Base-by-base conservation (phyloP, 2,113 vertebrate species). In the Cyrtonyx montezumae region DNA sequence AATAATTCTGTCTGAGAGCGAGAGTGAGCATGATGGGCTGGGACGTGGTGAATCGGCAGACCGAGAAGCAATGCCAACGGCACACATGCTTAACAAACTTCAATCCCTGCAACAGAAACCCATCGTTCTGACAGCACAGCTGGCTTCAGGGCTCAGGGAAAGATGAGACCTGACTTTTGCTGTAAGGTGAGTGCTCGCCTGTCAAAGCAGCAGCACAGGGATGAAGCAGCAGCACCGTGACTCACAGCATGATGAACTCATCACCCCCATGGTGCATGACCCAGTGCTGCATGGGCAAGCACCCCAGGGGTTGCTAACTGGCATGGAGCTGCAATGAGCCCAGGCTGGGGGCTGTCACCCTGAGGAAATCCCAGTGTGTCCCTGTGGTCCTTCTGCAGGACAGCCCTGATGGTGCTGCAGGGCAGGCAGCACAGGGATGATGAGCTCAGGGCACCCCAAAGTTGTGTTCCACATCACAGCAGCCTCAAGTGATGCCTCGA, bases 231-330 rank as follows among this genome's bases (percentile, higher is more conserved):
- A 13, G 67, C 15, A 19, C 6, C 19, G 42, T 8, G 34, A 61
- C 68, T 34, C 66, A 36, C 0, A 0, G 3, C 58, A 1, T 48
- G 9, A 1, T 10, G 9, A 18, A 32, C 11, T 16, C 32, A 37
- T 11, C 87, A n/a, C 26, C 36, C 30, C 5, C 7, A 51, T 0
- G 2, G 46, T 63, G 26, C 11, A 13, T 6, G 51, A 76, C 23
- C 45, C 78, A 28, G 3, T 19, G 23, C 34, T 22, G 53, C 6
- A 7, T 3, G 51, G 62, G 23, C 6, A 42, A 61, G 43, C 1
- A 1, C 46, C 6, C 30, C 9, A 3, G 5, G 6, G 28, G 4
- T 12, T 28, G 18, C 11, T 16, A 1, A 8, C 14, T 25, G 14
- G 22, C 9, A 22, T 36, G 34, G 15, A 61, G 34, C 59, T 36